Conservation (phyloP, 2,888 invertebrate genomes). For the Hyalella azteca region DNA sequence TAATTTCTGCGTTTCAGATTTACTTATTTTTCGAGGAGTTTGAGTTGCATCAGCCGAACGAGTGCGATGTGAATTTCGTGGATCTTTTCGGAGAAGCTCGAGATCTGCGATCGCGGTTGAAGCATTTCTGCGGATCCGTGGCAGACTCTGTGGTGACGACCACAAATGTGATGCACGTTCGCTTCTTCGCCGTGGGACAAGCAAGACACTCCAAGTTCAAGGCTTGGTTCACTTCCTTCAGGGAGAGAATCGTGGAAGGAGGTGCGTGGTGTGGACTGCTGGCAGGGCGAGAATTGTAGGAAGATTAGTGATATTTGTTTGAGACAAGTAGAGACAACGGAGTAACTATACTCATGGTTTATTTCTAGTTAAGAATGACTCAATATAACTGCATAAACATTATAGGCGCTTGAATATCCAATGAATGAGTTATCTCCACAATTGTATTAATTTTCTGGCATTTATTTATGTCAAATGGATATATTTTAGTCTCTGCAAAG, state of each 20-base stretch:
- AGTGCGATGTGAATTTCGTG: constrained; percentile 78
- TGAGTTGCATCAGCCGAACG: constrained; percentile 74
- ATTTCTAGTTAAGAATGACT: too few species aligned
- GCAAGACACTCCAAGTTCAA: constrained; percentile 71
- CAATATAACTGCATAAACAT: too few species aligned
- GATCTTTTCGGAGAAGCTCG: constrained; percentile 75
- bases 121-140: constrained; percentile 84
- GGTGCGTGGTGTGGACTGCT: constrained; percentile 75
- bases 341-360: too few species aligned
- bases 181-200: constrained; percentile 72
- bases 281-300: constrained; percentile 70
- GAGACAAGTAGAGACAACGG: too few species aligned
- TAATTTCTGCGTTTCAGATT: constrained; percentile 67
- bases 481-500: too few species aligned
- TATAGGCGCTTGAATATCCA: too few species aligned
- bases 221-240: constrained; percentile 87
- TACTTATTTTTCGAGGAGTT: constrained; percentile 73
- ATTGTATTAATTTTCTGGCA: too few species aligned
- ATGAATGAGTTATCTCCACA: too few species aligned
- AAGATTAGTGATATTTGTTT: too few species aligned
- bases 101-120: constrained; percentile 68
- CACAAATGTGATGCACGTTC: constrained; percentile 74
- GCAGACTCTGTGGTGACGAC: constrained; percentile 77
- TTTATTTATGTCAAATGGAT: too few species aligned
- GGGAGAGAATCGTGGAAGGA: constrained; percentile 70